Conservation (phyloP, 1,140 invertebrate species). For the Drosophila mayri region DNA sequence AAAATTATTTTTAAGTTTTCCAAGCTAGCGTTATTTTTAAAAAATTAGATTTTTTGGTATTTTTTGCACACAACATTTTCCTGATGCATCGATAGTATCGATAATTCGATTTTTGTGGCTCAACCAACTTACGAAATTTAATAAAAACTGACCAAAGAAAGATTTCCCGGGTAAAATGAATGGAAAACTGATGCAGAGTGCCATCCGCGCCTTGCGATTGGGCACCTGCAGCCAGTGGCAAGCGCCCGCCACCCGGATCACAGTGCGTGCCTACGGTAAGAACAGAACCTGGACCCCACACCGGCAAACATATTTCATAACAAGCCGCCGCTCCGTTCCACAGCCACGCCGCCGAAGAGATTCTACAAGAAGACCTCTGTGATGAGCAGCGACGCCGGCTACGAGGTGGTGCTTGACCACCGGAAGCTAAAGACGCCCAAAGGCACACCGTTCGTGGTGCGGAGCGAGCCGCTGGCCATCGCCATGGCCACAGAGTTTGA, state of each 20-base stretch:
- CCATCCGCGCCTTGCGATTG: conserved; percentile 37
- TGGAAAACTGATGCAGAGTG: conserved; percentile 23
- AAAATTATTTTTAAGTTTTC: neutral
- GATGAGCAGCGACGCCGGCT: conserved; percentile 87
- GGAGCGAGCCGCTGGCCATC: conserved; percentile 94
- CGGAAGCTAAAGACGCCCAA: conserved; percentile 95
- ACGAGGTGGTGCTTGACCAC: conserved; percentile 93
- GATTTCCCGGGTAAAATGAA: conserved; percentile 38
- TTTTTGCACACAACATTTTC: neutral
- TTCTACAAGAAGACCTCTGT: conserved; percentile 91
- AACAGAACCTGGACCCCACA: neutral
- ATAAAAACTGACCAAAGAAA: neutral
- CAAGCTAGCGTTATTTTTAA: neutral
- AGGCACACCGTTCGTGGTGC: conserved; percentile 91
- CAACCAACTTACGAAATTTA: neutral
- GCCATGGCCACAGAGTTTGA: conserved; percentile 97
- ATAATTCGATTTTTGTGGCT: neutral
- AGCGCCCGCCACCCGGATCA: neutral
- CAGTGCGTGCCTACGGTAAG: conserved; percentile 62
- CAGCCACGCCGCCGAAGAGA: conserved; percentile 86
- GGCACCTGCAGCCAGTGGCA: conserved; percentile 18
- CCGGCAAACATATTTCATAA: conserved; percentile 60
- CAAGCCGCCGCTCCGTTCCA: conserved; percentile 31
- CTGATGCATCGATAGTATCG: neutral
- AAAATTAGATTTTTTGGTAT: neutral